phyloP scores from a whole-genome alignment of 1,140 invertebrate species.

The Brachionus plicatilis region DNA sequence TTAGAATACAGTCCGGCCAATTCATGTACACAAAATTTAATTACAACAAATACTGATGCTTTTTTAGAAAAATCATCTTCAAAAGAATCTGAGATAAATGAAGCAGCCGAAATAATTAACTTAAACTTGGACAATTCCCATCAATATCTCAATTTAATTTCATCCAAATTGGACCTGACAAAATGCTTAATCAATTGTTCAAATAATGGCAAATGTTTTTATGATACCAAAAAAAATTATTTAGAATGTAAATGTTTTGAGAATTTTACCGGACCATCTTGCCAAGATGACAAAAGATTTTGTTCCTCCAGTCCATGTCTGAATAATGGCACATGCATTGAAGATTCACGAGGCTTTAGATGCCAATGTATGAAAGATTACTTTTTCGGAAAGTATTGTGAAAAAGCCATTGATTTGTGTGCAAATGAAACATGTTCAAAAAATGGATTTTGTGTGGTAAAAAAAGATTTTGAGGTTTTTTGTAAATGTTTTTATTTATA shows the following conservation, averaged over 20 bases:
- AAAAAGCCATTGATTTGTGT: background rate
- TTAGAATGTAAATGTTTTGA: conserved; percentile 45
- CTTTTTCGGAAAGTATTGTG: background rate
- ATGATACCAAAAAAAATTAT: conserved; percentile 10
- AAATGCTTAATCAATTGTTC: background rate
- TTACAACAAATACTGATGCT: background rate
- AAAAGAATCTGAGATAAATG: background rate
- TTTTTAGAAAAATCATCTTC: background rate
- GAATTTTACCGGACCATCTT: conserved; percentile 38
- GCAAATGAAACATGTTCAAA: background rate
- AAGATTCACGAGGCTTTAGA: background rate
- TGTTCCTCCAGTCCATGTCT: conserved; percentile 41
- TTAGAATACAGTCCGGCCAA: no score
- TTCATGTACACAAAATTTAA: no score
- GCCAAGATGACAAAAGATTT: conserved; percentile 18
- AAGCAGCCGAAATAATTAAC: background rate
- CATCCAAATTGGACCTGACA: background rate
- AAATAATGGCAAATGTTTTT: background rate
- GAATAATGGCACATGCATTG: conserved; percentile 27
- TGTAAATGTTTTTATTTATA: conserved; percentile 14
- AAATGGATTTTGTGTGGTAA: background rate
- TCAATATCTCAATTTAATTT: background rate
- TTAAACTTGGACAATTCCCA: background rate
- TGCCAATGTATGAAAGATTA: background rate
- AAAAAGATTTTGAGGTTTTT: background rate